Evolutionary conservation across 2,888 invertebrate genomes (phyloP).

Genomic region (Venustoraphidia nigricollis): DNA sequence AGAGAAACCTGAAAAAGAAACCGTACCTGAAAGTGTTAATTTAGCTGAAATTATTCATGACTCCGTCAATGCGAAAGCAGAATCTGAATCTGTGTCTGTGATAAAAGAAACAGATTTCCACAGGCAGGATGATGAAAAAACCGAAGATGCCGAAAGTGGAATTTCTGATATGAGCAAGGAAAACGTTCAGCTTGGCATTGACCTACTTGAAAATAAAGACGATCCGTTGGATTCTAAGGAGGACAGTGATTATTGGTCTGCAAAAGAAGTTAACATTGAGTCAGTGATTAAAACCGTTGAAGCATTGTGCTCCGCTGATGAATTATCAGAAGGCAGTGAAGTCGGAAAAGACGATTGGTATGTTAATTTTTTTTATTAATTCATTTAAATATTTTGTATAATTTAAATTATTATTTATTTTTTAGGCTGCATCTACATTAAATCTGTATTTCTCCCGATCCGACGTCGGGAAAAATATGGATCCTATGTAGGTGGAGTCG

Average conservation of each 20-base stretch:
- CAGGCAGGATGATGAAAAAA: conserved; percentile 22
- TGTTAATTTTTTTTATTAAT: background rate
- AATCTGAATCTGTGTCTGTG: conserved; percentile 16
- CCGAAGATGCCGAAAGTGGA: conserved; percentile 22
- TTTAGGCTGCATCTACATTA: too few species aligned
- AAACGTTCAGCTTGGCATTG: conserved; percentile 18
- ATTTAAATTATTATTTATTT: background rate
- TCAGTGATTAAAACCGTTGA: conserved; percentile 69
- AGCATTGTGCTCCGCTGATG: conserved; percentile 40
- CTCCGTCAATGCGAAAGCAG: background rate
- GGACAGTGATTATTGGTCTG: conserved; percentile 63
- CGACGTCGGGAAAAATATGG: too few species aligned
- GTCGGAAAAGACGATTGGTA: conserved; percentile 20
- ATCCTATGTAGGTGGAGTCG: too few species aligned
- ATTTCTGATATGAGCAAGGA: conserved; percentile 24
- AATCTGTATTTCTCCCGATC: too few species aligned
- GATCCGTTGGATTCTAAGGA: conserved; percentile 40
- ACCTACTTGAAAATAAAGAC: conserved; percentile 25
- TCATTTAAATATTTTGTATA: conserved; percentile 1
- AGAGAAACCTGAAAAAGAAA: conserved; percentile 15
- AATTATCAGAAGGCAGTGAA: conserved; percentile 25
- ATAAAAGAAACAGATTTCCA: conserved; percentile 22
- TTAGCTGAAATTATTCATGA: background rate
- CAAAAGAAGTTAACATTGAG: conserved; percentile 64
- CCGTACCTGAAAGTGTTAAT: conserved; percentile 15